Evolutionary conservation across 2,113 vertebrate genomes (phyloP).

Genomic region (Oryzias celebensis): DNA sequence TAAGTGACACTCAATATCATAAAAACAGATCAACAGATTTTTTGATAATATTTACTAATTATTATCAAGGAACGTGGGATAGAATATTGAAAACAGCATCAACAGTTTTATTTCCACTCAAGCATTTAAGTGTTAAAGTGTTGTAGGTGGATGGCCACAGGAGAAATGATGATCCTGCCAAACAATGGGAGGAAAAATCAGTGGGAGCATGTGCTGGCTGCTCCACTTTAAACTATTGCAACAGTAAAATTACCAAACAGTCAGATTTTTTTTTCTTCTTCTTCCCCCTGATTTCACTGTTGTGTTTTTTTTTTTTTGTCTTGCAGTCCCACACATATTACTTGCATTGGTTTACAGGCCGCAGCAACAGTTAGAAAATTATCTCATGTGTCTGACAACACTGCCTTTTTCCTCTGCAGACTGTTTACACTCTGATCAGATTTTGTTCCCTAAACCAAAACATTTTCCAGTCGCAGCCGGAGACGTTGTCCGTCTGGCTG

Average conservation of each 20-base stretch:
- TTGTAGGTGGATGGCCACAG: constrained; percentile 21
- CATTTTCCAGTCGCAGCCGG: constrained; percentile 10
- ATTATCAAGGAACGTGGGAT: too few relatives aligned
- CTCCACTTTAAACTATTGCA: constrained; percentile 11
- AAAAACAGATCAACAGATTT: too few relatives aligned
- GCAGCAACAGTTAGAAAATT: constrained; percentile 6
- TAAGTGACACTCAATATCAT: too few relatives aligned
- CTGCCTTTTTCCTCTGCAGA: constrained; percentile 30
- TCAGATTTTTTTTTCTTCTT: constrained; percentile 9
- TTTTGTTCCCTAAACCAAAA: constrained; percentile 42
- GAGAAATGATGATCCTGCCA: constrained; percentile 9
- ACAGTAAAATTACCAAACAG: constrained; percentile 13
- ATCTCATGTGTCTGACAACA: constrained; percentile 25
- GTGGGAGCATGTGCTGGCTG: constrained; percentile 15
- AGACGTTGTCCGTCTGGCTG: constrained; percentile 18
- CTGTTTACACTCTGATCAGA: constrained; percentile 39
- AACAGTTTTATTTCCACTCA: too few relatives aligned
- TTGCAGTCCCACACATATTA: constrained; percentile 16
- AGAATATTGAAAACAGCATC: too few relatives aligned
- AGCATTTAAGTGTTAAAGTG: background rate
- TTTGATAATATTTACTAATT: too few relatives aligned
- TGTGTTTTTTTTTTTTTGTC: background rate
- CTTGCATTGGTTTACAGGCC: constrained; percentile 16
- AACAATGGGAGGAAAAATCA: constrained; percentile 21
- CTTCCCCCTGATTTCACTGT: constrained; percentile 21